Evolutionary conservation across 2,797 vertebrate species (phyloP), one percentile per base, ranked within the genome.

Genomic region (Halcyon leucocephala): DNA sequence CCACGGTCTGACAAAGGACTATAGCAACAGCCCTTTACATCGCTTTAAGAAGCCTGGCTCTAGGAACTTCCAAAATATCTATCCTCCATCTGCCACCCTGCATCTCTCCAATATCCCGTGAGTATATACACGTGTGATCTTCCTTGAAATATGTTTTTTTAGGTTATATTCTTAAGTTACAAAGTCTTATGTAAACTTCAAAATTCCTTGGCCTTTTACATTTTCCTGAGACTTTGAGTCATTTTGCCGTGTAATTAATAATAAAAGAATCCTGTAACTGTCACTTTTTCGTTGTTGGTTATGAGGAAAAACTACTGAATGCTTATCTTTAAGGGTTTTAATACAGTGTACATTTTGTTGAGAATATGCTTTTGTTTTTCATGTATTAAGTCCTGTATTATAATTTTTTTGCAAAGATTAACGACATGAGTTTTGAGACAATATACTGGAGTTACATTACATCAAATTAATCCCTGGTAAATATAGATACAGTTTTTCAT

Each of bases 101-200:
- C 99, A 99, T 97, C 98, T 99, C 39, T 99, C 99, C 93, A 99
- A 99, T 97, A 99, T 99, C 91, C 99, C 99, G 99, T 99, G 97
- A 98, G 98, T 98, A 97, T 65, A 61, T 70, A 49, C 52, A 29
- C 52, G 26, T 44, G 39, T 77, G 13, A 33, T 91, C 7, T 57
- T 57, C 90, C 37, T 77, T 51, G 9, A 87, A 58, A 58, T 21
- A 21, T 22, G 3, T 2, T 10, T 13, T 71, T 39, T 71, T 55
- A 62, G 14, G 2, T n/a, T 29, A 14, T 46, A 17, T 55, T 76
- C 51, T 79, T 7, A 70, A 64, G n/a, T 69, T 86, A 11, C 21
- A 25, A 87, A 69, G 12, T 52, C 37, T 80, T 42, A 31, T 5
- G 3, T n/a, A 54, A 61, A 5, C 20, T 82, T 57, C 70, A 49